Evolutionary conservation across 2,113 vertebrate genomes (phyloP), one percentile per base, ranked within the genome.

Genomic region (Bujurquina vittata): DNA sequence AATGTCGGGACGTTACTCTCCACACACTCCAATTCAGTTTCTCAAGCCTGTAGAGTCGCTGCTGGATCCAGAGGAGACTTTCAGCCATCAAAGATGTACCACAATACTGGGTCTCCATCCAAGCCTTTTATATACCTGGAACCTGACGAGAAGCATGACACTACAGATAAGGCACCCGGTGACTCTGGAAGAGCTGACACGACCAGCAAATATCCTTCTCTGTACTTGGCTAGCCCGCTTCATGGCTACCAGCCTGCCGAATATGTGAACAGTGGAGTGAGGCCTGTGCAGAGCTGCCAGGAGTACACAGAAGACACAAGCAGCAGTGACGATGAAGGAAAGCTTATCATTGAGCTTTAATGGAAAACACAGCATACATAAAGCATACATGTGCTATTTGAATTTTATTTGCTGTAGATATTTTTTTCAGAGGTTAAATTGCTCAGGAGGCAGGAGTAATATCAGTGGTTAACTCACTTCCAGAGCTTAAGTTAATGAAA

Each of bases 301-400:
- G 91, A 94, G 6, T 77, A 84, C 65, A 69, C 79, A 76, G 92
- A 91, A 6, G 92, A 93, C 79, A 93, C 87, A 79, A 96, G 95
- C 92, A 96, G 95, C 65, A 95, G 95, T 17, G 95, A 96, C 1
- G 95, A 96, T 69, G 95, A 96, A 31, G 95, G 93, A 4, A 96
- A 95, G 67, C 93, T 96, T 1, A 95, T 96, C 76, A 96, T 96
- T 3, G 95, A 96, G 82, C 94, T 96, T 43, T 94, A 91, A 74
- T 35, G 12, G 17, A 55, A 12, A 72, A 12, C 2, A 37, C 2
- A 57, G 31, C 33, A n/a, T 17, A 58, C 3, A 31, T 33, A 11
- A 0, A 33, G 67, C 31, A 11, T 72, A 52, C 49, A 52, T 52
- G 18, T 18, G 31, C 17, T 46, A 17, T 49, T 61, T 57, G 0